These are phyloP conservation scores for Apomyelois bistriatella DNA, from an alignment of 2,888 invertebrate genomes.

Conservation along the genomic window DNA sequence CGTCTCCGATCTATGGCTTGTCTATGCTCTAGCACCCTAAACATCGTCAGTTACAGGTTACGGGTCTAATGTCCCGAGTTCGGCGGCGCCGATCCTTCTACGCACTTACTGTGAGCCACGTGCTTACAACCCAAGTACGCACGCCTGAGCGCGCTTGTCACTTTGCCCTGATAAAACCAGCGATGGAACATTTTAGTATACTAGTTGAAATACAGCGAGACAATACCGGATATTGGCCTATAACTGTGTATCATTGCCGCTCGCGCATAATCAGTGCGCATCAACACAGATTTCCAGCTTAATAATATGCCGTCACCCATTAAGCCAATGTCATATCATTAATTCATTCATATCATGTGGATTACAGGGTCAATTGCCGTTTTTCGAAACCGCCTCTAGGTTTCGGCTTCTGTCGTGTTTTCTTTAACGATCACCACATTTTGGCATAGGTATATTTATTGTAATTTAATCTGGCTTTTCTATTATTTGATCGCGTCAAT, in stretches of 20 bases:
- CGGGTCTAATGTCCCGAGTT: constrained; percentile 7
- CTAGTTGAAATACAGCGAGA: not conserved
- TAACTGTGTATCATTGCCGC: not conserved
- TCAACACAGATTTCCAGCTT: too few species aligned
- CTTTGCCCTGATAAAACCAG: constrained; percentile 70
- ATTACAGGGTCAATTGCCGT: too few species aligned
- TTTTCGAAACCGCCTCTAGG: too few species aligned
- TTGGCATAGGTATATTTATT: too few species aligned
- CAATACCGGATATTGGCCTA: not conserved
- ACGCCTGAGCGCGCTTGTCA: constrained; percentile 75
- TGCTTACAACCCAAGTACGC: constrained; percentile 79
- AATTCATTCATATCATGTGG: too few species aligned
- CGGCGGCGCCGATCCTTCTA: constrained; percentile 39
- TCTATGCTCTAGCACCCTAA: constrained; percentile 8
- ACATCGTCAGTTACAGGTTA: constrained; percentile 9
- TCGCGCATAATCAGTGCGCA: not conserved
- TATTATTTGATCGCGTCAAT: too few species aligned
- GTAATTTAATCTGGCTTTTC: too few species aligned
- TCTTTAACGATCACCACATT: too few species aligned
- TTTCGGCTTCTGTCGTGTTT: too few species aligned
- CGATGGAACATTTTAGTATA: constrained; percentile 32
- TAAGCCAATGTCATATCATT: too few species aligned
- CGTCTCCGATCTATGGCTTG: not conserved
- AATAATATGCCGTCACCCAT: too few species aligned
- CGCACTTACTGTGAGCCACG: constrained; percentile 79